Evolutionary conservation across 92 coral and sea anemone genomes (phyloP).

Genomic region (Zoanthus sansibaricus): DNA sequence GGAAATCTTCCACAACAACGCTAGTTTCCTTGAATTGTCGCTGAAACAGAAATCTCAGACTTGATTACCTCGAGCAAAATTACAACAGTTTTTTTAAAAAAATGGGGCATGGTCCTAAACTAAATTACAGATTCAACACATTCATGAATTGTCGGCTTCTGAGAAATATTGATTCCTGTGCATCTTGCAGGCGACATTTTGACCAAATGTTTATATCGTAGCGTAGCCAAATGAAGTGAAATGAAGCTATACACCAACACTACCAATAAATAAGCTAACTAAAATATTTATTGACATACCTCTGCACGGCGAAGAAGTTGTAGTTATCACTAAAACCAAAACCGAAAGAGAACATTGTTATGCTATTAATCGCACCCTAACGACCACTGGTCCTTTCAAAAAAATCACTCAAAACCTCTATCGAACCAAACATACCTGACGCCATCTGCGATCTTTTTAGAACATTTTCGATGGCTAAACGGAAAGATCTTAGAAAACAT

Average conservation of each 20-base stretch:
- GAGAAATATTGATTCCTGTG: neutral
- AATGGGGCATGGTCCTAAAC: neutral
- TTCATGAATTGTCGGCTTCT: neutral
- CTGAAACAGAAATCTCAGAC: conserved; percentile 25
- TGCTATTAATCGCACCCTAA: neutral
- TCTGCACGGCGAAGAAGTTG: conserved; percentile 36
- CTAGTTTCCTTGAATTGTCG: conserved; percentile 1
- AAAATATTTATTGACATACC: conserved; percentile 17
- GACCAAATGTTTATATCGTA: neutral
- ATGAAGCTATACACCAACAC: neutral
- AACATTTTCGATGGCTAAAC: conserved; percentile 80
- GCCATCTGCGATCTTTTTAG: conserved; percentile 71
- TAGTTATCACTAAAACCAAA: conserved; percentile 30
- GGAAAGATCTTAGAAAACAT: conserved; percentile 96
- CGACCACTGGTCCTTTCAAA: neutral
- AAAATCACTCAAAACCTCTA: neutral
- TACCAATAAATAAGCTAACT: neutral
- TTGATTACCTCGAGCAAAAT: neutral
- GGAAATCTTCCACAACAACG: conserved; percentile 16
- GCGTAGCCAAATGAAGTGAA: neutral
- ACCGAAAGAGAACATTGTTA: neutral
- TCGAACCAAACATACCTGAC: conserved; percentile 61
- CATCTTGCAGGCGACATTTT: neutral
- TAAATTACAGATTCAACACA: neutral
- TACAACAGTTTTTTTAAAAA: neutral